Conservation (phyloP, 2,113 vertebrate genomes). For the Pao palembangensis region DNA sequence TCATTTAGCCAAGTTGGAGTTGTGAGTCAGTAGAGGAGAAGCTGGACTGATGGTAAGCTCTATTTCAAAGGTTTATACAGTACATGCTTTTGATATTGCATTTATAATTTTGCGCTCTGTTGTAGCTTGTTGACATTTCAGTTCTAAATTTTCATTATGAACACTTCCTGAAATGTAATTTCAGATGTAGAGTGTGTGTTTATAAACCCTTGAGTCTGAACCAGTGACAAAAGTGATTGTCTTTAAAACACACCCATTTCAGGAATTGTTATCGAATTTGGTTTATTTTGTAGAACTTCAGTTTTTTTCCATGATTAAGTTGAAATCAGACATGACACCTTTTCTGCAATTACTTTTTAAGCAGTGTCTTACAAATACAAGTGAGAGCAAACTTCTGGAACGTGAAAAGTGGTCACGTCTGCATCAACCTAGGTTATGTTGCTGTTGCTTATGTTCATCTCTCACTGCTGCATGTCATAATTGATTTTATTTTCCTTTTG, state of each 20-base stretch:
- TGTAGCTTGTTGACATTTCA: slow-evolving; percentile 27
- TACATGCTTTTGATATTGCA: slow-evolving; percentile 39
- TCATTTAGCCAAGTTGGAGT: slow-evolving; percentile 61
- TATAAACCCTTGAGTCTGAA: not conserved
- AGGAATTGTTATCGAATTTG: slow-evolving; percentile 62
- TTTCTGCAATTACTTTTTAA: not conserved
- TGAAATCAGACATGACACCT: slow-evolving; percentile 38
- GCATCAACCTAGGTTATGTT: slow-evolving; percentile 56
- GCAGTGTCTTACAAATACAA: not conserved
- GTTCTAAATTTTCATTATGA: slow-evolving; percentile 28
- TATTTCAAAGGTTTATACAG: slow-evolving; percentile 11
- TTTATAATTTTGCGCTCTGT: slow-evolving; percentile 39
- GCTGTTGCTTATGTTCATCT: slow-evolving; percentile 58
- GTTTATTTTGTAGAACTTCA: slow-evolving; percentile 42
- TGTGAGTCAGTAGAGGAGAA: slow-evolving; percentile 72
- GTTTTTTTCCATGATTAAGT: slow-evolving; percentile 44
- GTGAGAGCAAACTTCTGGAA: too few relatives aligned
- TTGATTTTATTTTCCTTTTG: slow-evolving; percentile 79
- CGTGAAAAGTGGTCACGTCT: slow-evolving; percentile 28
- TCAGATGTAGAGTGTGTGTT: not conserved
- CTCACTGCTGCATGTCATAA: slow-evolving; percentile 73
- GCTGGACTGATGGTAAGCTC: slow-evolving; percentile 76
- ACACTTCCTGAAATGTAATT: slow-evolving; percentile 66
- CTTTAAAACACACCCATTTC: slow-evolving; percentile 50
- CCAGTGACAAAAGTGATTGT: not conserved